Evolutionary conservation across 2,888 invertebrate species (phyloP), one percentile per base, ranked within the genome.

Genomic region (Papilio demoleus): DNA sequence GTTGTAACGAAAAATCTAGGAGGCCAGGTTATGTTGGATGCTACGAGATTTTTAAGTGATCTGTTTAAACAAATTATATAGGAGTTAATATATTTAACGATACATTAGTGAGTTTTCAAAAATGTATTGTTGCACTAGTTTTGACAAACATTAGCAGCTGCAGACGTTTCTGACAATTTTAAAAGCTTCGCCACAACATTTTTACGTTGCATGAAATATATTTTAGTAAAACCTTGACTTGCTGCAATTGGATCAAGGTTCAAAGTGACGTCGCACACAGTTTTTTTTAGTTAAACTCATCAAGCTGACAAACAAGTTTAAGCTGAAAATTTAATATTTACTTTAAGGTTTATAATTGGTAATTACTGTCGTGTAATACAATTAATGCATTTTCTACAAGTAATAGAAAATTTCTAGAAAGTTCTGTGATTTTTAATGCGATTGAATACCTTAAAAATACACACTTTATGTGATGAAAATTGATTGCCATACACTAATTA

Each of bases 201-300:
- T 56, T 17, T 31, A 56, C 27, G n/a, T 22, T 56, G 53, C 53
- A 31, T 27, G 31, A 56, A 56, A 56, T 31, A 31, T 56, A 56
- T 56, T 56, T 56, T 31, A 31, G 31, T 17, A 17, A 56, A 31
- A 56, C 53, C 53, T n/a, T 56, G 31, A 56, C 53, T 56, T 31
- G 53, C 53, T 27, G 31, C 53, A 56, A 56, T n/a, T 11, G 31
- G 53, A 56, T 56, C 53, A 56, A 56, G 53, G 53, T 31, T 56
- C 4, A 9, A 17, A 31, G 17, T 31, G 53, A 27, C 53, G 53
- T 56, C 27, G 27, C 17, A 8, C 9, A 6, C 4, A 17, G 31
- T 14, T 56, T 27, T 56, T n/a, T 56, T 31, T 56, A 56, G 27
- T 27, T 50, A 24, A 31, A 31, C 31, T 31, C n/a, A 9, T 17